Evolutionary conservation across 1,140 invertebrate species (phyloP), one percentile per base, ranked within the genome.

Genomic region (Achatina immaculata): DNA sequence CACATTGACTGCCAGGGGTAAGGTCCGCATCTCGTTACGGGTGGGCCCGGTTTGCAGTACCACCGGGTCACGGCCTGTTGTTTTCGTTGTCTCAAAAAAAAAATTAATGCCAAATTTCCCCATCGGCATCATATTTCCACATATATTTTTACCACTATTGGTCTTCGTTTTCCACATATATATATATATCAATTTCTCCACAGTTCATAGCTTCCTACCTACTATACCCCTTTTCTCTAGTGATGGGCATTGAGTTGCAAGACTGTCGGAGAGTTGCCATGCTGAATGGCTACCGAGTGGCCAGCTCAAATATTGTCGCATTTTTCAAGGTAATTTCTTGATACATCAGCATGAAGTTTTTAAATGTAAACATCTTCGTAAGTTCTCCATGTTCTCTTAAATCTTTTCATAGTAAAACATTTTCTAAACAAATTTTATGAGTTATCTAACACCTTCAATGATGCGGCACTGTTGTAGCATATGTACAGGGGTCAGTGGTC

Each of bases 251-350:
- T 0, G 83, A 86, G 48, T 62, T 83, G 16, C 14, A 76, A 14
- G 90, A 91, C 73, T 90, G 89, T 72, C 71, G 86, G 14, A 82
- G 85, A 74, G 86, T 91, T 14, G 90, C 89, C 0, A 82, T 88
- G 62, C 84, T 91, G 34, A 86, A 90, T 45, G 88, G 85, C 14
- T 82, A 89, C n/a, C 90, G 91, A 51, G 88, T 87, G 1, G 88
- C 89, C 71, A 82, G 88, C 21, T 91, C 89, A 72, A 89, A 90
- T 77, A 89, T 90, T 72, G 82, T 90, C 4, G 88, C 90, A 0
- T 90, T 89, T 66, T 72, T 82, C n/a, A 80, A 76, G 74, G 74
- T 76, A 76, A 76, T 21, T 21, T 55, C 14, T 14, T 55, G n/a
- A 55, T 16, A 55, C 51, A 55, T n/a, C n/a, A 55, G 14, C n/a